A percentile compares a stretch with the other conserved stretches of the same genome.
phyloP scores from a whole-genome alignment of 2,113 vertebrate genomes.

The Dipodomys stephensi region DNA sequence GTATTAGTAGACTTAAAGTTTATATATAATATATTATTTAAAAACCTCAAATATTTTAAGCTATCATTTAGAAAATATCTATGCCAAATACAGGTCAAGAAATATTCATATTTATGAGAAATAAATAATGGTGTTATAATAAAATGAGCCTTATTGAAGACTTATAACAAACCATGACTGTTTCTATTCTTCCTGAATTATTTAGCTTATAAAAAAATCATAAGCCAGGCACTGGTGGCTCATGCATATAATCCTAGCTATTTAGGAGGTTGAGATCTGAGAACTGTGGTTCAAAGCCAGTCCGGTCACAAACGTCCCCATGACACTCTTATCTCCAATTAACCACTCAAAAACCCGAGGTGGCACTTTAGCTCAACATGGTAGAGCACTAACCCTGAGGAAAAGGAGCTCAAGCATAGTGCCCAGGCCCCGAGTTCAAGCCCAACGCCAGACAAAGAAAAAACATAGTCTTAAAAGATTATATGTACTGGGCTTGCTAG shows the following conservation, averaged over 20 bases:
- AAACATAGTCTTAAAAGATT: background rate
- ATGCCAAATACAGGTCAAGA: background rate
- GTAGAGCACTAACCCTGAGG: too few species aligned
- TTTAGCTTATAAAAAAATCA: background rate
- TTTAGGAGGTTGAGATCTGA: too few species aligned
- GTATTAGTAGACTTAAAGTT: conserved; percentile 13
- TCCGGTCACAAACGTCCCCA: too few species aligned
- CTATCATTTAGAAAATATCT: background rate
- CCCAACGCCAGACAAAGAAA: too few species aligned
- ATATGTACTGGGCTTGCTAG: background rate
- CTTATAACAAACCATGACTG: background rate
- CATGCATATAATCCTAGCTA: too few species aligned
- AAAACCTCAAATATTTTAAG: conserved; percentile 32
- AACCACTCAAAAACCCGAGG: too few species aligned
- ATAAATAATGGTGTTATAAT: conserved; percentile 20
- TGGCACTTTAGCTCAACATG: too few species aligned
- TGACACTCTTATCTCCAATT: too few species aligned
- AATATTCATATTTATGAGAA: background rate
- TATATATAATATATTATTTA: conserved; percentile 6
- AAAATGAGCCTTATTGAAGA: background rate
- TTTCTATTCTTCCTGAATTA: conserved; percentile 20
- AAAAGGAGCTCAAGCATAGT: too few species aligned
- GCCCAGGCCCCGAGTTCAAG: too few species aligned
- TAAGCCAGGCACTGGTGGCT: too few species aligned
- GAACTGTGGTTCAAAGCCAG: too few species aligned